Conservation (phyloP, 2,888 invertebrate species). For the Ectobius pallidus region DNA sequence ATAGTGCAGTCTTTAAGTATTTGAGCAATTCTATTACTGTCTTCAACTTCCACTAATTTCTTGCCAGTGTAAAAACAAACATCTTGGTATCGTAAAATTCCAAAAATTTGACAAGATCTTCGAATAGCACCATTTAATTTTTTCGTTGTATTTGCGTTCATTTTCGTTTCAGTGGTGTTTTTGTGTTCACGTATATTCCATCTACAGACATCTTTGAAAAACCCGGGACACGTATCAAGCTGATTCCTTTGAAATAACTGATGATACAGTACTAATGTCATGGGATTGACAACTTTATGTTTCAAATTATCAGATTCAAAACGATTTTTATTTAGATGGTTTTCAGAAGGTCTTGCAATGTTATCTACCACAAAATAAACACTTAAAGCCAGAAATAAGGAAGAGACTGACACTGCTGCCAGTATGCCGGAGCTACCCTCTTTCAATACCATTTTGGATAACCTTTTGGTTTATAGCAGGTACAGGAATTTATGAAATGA, state of each 20-base stretch:
- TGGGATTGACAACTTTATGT: background rate
- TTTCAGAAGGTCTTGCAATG: background rate
- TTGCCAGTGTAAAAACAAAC: constrained; percentile 7
- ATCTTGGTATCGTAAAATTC: constrained; percentile 11
- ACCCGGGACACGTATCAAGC: constrained; percentile 4
- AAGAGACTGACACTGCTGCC: background rate
- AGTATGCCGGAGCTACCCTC: background rate
- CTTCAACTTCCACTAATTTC: background rate
- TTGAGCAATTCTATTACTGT: background rate
- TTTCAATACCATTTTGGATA: constrained; percentile 1
- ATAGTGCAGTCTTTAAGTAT: background rate
- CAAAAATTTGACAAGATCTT: constrained; percentile 22
- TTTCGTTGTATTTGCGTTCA: background rate
- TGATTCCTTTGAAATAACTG: constrained; percentile 10
- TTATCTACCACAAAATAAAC: constrained; percentile 17
- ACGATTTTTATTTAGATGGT: too few species aligned
- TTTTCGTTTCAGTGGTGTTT: background rate
- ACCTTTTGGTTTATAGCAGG: too few species aligned
- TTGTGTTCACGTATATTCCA: background rate
- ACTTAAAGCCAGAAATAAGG: constrained; percentile 12
- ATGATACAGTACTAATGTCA: constrained; percentile 10
- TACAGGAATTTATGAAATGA: too few species aligned
- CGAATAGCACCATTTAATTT: background rate
- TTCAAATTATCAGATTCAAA: background rate
- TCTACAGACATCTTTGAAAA: background rate